These are phyloP conservation scores for Oryzias woworae DNA, from an alignment of 2,113 vertebrate genomes.

Conservation along the genomic window DNA sequence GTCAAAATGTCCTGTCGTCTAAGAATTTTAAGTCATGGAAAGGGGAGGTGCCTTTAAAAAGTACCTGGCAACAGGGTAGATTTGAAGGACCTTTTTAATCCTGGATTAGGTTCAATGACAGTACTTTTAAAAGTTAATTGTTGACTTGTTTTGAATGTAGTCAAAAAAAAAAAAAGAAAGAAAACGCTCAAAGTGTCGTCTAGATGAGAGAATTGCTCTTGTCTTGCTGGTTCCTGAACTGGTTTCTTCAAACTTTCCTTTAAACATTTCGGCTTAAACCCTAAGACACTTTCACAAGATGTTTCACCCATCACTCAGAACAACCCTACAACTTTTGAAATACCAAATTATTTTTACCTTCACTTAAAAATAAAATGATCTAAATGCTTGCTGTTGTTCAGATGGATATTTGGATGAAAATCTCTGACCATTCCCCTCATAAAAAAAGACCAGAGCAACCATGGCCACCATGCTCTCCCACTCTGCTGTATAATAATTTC, in stretches of 20 bases:
- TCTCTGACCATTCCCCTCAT: too few species aligned
- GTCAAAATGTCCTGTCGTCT: slow-evolving; percentile 51
- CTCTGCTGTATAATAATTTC: too few species aligned
- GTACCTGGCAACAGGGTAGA: slow-evolving; percentile 4
- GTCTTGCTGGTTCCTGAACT: neutral
- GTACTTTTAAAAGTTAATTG: slow-evolving; percentile 26
- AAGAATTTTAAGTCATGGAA: slow-evolving; percentile 37
- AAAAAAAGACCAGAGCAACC: too few species aligned
- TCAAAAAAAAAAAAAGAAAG: slow-evolving; percentile 28
- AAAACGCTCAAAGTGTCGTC: neutral
- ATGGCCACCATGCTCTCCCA: too few species aligned
- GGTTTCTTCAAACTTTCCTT: neutral
- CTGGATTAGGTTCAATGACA: slow-evolving; percentile 59
- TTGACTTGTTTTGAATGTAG: slow-evolving; percentile 23
- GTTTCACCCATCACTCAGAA: too few species aligned
- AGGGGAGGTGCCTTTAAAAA: slow-evolving; percentile 31
- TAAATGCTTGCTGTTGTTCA: too few species aligned
- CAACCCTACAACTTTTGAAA: too few species aligned
- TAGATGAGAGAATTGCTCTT: neutral
- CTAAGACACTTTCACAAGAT: too few species aligned
- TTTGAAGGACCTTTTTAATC: slow-evolving; percentile 22
- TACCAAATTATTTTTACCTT: too few species aligned
- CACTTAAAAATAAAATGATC: too few species aligned
- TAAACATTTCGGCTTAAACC: neutral
- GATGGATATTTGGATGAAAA: too few species aligned